These are phyloP conservation scores for Periophthalmus modestus DNA, from an alignment of 2,113 vertebrate species.

Conservation along the genomic window DNA sequence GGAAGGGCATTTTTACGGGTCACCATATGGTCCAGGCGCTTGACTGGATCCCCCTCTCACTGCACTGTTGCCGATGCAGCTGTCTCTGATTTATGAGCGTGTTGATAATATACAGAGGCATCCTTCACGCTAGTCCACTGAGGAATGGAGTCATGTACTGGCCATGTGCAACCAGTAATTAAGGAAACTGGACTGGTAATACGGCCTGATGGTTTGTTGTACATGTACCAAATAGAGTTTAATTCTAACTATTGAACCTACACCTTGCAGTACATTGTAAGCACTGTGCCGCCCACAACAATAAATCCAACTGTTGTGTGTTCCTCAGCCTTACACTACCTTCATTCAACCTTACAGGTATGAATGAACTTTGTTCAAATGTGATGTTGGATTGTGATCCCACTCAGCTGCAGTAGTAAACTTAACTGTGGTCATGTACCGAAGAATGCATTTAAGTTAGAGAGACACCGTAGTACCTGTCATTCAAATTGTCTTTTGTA, in stretches of 20 bases:
- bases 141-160: background rate
- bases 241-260: background rate
- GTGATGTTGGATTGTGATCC: too few species aligned
- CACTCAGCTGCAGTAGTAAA: too few species aligned
- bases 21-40: background rate
- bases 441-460: too few species aligned
- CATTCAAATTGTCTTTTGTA: too few species aligned
- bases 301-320: too few species aligned
- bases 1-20: constrained; percentile 6
- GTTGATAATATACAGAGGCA: background rate
- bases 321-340: too few species aligned
- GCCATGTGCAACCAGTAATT: background rate
- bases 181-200: background rate
- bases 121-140: background rate
- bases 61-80: background rate
- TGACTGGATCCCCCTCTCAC: background rate
- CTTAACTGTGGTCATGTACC: too few species aligned
- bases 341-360: too few species aligned
- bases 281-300: too few species aligned
- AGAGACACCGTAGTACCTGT: too few species aligned
- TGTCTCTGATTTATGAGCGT: background rate
- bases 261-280: background rate
- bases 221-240: background rate
- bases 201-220: background rate
- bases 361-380: too few species aligned